Conservation (phyloP, 2,797 vertebrate species). For the Schizopygopsis malacanthus region DNA sequence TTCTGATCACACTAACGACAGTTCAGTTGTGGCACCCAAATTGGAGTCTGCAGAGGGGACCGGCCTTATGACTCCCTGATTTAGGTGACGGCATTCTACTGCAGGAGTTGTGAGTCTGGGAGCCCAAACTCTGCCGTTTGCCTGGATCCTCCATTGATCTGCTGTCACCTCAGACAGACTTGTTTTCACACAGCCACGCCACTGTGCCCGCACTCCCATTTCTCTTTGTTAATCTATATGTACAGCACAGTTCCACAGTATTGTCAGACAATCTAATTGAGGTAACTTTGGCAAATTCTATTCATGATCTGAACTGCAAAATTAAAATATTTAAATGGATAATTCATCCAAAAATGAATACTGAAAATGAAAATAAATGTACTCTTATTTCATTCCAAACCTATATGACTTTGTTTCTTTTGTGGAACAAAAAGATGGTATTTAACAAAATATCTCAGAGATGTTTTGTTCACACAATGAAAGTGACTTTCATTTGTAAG, state of each 20-base stretch:
- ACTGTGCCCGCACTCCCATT: background rate
- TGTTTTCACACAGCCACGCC: constrained; percentile 16
- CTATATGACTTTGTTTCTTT: background rate
- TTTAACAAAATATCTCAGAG: background rate
- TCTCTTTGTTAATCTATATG: background rate
- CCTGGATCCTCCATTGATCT: constrained; percentile 33
- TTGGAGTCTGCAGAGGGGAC: constrained; percentile 28
- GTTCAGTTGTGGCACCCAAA: constrained; percentile 10
- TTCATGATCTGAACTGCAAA: background rate
- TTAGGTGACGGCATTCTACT: constrained; percentile 4
- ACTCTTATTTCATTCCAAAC: background rate
- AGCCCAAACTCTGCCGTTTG: constrained; percentile 11
- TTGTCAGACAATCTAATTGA: background rate
- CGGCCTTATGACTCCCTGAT: constrained; percentile 31
- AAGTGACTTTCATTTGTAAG: background rate
- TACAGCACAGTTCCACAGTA: background rate
- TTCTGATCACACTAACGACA: constrained; percentile 39
- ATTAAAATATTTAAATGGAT: background rate
- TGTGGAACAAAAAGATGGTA: background rate
- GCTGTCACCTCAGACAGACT: constrained; percentile 25
- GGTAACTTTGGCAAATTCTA: background rate
- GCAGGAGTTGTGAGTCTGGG: background rate
- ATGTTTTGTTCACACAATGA: too few relatives aligned
- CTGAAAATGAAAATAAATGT: background rate
- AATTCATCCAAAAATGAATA: background rate